These are phyloP conservation scores for Apantesis nais DNA, from an alignment of 2,888 invertebrate species.

Conservation along the genomic window DNA sequence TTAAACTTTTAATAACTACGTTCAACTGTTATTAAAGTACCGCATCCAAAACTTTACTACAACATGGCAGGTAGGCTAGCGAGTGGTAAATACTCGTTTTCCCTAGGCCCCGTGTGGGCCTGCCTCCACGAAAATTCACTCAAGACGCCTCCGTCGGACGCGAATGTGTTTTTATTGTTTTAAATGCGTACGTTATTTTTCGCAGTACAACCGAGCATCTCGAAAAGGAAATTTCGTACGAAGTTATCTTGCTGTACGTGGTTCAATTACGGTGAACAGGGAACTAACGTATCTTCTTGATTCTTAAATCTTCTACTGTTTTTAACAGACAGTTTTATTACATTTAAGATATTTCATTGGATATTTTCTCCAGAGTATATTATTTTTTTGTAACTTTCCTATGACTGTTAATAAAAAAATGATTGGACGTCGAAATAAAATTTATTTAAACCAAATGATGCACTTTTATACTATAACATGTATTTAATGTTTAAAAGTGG, in stretches of 20 bases:
- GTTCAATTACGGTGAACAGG: conserved; percentile 63
- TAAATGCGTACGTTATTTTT: conserved; percentile 79
- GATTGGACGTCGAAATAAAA: neutral
- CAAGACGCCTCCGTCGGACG: conserved; percentile 68
- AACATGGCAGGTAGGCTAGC: conserved; percentile 28
- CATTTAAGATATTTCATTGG: conserved; percentile 32
- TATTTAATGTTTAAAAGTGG: neutral
- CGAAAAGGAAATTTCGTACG: conserved; percentile 62
- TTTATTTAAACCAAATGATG: neutral
- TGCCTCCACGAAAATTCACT: conserved; percentile 73
- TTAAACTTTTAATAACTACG: neutral
- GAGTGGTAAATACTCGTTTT: conserved; percentile 55
- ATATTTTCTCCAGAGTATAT: neutral
- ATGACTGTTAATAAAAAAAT: neutral
- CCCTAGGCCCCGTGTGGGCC: conserved; percentile 43
- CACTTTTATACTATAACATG: neutral
- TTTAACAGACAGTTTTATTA: conserved; percentile 39
- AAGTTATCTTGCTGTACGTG: conserved; percentile 68
- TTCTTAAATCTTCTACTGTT: conserved; percentile 41
- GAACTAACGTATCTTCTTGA: conserved; percentile 47
- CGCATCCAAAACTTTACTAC: conserved; percentile 49
- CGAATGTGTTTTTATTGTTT: conserved; percentile 79
- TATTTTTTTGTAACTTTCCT: neutral
- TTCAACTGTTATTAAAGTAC: conserved; percentile 22
- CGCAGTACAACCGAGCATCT: conserved; percentile 59